A percentile compares a stretch with the other conserved stretches of the same genome.
Conservation (phyloP, 2,888 invertebrate genomes). For the Ormyrus pomaceus region DNA sequence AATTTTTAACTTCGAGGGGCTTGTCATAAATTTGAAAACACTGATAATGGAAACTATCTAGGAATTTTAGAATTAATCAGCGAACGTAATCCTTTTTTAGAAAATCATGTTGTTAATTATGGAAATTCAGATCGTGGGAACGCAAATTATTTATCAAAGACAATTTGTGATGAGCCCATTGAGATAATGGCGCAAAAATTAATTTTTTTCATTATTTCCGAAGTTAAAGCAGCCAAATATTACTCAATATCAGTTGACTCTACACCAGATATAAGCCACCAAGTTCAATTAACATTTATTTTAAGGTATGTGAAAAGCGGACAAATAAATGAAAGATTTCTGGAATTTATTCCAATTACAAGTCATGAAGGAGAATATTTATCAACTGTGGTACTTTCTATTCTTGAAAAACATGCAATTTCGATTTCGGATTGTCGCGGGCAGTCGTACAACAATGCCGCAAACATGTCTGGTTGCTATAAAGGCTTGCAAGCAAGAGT, state of each 20-base stretch:
- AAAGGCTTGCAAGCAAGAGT: not conserved
- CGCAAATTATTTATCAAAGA: too few species aligned
- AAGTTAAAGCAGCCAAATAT: slow-evolving; percentile 58
- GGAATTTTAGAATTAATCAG: slow-evolving; percentile 16
- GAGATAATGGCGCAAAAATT: too few species aligned
- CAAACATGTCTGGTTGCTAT: slow-evolving; percentile 4
- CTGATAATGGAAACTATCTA: not conserved
- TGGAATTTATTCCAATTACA: not conserved
- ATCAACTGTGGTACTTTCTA: not conserved
- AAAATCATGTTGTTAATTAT: slow-evolving; percentile 3
- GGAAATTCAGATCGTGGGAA: not conserved
- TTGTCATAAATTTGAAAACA: not conserved
- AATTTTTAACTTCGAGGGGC: slow-evolving; percentile 9
- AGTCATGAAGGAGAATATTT: slow-evolving; percentile 1
- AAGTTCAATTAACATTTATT: slow-evolving; percentile 62
- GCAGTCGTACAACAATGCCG: slow-evolving; percentile 4
- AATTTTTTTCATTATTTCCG: slow-evolving; percentile 8
- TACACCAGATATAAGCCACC: slow-evolving; percentile 59
- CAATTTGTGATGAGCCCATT: too few species aligned
- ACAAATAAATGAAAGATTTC: not conserved
- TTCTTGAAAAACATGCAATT: too few species aligned
- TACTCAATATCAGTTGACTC: slow-evolving; percentile 63
- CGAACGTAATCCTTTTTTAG: not conserved
- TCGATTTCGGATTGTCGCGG: not conserved
- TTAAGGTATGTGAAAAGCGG: not conserved